Evolutionary conservation across 1,140 invertebrate genomes (phyloP), one percentile per base, ranked within the genome.

Genomic region (Oncopodura yosiiana): DNA sequence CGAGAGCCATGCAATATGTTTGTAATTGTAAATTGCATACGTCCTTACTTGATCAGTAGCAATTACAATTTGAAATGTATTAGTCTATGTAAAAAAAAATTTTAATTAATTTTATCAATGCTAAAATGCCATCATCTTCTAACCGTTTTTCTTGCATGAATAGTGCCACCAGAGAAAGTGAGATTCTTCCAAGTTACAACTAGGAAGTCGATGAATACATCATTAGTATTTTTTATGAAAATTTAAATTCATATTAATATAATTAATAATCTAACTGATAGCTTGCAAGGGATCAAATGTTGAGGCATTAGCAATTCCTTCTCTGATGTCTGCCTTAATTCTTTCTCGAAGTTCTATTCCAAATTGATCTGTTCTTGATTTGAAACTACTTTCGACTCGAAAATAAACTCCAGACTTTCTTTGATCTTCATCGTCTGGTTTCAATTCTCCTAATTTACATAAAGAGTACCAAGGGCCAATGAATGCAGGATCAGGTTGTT

Each of bases 11-110:
- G 83, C 80, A 38, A 95, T 77, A 39, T 87, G 78, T 2, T 81
- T 76, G 66, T 95, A 96, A 72, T 95, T 95, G 68, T 91, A 94
- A 24, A 96, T 89, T 0, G 81, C 87, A 63, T 94, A 96, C 0
- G 89, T 89, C 61, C 84, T 84, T 9, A 92, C 87, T 74, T 94
- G 89, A 70, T 94, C 90, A 0, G 92, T 94, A 0, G 86, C 86
- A 27, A 96, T 66, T 3, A 95, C 79, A 74, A 90, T 75, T 81
- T 96, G 92, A 73, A 94, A 95, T 0, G 89, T 92, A 67, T 94
- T 94, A 5, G 89, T 93, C 78, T 88, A 69, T 54, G n/a, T 76
- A 75, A 50, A 41, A 19, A 48, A n/a, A n/a, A n/a, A n/a, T n/a
- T n/a, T n/a, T n/a, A n/a, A n/a, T n/a, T n/a, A n/a, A n/a, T n/a